phyloP scores from a whole-genome alignment of 2,113 vertebrate species.

The Isurus oxyrinchus region DNA sequence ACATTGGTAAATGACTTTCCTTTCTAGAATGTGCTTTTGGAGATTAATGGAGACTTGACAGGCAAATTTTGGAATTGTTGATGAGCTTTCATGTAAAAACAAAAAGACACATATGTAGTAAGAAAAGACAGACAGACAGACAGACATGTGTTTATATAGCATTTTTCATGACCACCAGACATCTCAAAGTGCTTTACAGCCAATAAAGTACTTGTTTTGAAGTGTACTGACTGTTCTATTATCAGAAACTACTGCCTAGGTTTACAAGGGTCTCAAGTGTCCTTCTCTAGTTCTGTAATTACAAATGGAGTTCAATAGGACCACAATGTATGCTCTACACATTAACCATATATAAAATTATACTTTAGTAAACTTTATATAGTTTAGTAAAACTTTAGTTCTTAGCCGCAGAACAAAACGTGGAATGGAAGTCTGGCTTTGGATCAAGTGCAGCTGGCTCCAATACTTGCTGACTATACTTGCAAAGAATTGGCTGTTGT shows the following conservation, averaged over 20 bases:
- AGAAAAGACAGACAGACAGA: background rate
- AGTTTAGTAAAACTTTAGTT: background rate
- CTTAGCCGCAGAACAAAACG: background rate
- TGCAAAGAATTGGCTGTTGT: background rate
- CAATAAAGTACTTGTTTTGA: no score
- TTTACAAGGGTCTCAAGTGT: background rate
- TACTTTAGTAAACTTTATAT: background rate
- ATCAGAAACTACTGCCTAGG: background rate
- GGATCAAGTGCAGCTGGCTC: background rate
- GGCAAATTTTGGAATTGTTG: background rate
- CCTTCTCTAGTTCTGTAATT: background rate
- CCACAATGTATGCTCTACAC: background rate
- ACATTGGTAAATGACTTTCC: background rate
- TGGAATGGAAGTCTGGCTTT: background rate
- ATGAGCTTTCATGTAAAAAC: background rate
- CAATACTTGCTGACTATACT: background rate
- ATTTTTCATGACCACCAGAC: no score
- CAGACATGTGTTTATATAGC: no score
- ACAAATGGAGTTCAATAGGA: background rate
- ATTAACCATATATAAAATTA: background rate
- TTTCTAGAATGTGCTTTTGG: background rate
- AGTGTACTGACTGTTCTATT: no score
- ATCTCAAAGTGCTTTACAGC: no score
- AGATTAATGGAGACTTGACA: background rate
- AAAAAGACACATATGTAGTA: background rate